phyloP scores from a whole-genome alignment of 2,797 vertebrate genomes.

The Chloroceryle amazona region DNA sequence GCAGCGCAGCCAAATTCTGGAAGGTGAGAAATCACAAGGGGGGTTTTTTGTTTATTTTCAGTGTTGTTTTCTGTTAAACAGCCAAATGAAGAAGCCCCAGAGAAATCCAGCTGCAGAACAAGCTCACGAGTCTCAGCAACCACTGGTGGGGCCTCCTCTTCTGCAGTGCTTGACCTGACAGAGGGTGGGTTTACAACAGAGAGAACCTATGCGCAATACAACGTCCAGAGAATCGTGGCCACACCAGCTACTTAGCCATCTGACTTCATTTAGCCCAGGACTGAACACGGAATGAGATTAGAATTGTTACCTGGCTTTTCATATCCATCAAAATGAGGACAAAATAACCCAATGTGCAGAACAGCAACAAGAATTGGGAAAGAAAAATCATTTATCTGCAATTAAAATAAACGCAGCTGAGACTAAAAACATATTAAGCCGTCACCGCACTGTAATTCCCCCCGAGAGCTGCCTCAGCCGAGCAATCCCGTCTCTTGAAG shows the following conservation, averaged over 20 bases:
- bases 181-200: background rate
- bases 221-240: slow-evolving; percentile 3
- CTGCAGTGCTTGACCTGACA: background rate
- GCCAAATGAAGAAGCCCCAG: background rate
- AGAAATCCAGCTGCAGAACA: background rate
- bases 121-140: background rate
- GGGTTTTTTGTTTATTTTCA: background rate
- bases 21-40: background rate
- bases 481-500: background rate
- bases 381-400: slow-evolving; percentile 43
- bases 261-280: background rate
- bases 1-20: background rate
- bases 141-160: background rate
- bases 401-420: background rate
- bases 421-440: background rate
- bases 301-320: slow-evolving; percentile 4
- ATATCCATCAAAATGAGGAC: slow-evolving; percentile 9
- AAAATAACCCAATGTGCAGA: slow-evolving; percentile 22
- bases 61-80: background rate
- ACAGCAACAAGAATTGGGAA: background rate
- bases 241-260: background rate
- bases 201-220: background rate
- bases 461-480: background rate
- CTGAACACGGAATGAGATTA: slow-evolving; percentile 39
- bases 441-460: background rate